Evolutionary conservation across 2,888 invertebrate genomes (phyloP).

Genomic region (Mechanitis mazaeus): DNA sequence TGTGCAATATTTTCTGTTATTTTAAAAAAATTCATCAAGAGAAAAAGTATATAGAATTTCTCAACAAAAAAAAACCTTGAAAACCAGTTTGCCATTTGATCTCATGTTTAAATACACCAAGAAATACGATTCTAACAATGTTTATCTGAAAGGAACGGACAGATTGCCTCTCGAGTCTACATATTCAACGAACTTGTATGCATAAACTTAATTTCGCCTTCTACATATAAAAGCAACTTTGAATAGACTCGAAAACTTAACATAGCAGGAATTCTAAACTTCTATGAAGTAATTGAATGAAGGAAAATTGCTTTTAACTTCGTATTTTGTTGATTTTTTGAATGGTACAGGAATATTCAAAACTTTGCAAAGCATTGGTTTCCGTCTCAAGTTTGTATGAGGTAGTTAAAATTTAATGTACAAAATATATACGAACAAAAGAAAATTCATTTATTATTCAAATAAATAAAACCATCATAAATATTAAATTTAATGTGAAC

Average conservation of each 20-base stretch:
- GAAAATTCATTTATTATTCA: too few relatives aligned
- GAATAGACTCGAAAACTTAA: conserved; percentile 1
- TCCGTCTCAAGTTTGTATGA: too few relatives aligned
- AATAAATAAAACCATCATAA: too few relatives aligned
- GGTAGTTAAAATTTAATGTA: too few relatives aligned
- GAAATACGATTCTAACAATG: background rate
- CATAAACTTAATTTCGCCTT: background rate
- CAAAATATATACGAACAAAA: too few relatives aligned
- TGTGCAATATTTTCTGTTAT: too few relatives aligned
- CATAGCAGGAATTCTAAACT: background rate
- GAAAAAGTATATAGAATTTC: too few relatives aligned
- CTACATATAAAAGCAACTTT: conserved; percentile 2
- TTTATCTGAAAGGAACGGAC: background rate
- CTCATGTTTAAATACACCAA: background rate
- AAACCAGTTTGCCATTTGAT: too few relatives aligned
- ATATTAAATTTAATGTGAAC: too few relatives aligned
- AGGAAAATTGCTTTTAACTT: background rate
- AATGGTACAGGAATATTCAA: background rate
- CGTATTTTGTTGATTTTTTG: background rate
- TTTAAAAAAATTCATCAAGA: too few relatives aligned
- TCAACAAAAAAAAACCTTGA: too few relatives aligned
- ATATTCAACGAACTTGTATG: conserved; percentile 2
- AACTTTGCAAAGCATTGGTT: too few relatives aligned
- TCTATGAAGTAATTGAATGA: conserved; percentile 1
- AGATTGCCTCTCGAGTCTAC: background rate